Evolutionary conservation across 1,140 invertebrate genomes (phyloP), one percentile per base, ranked within the genome.

Genomic region (Plectus sambesii): DNA sequence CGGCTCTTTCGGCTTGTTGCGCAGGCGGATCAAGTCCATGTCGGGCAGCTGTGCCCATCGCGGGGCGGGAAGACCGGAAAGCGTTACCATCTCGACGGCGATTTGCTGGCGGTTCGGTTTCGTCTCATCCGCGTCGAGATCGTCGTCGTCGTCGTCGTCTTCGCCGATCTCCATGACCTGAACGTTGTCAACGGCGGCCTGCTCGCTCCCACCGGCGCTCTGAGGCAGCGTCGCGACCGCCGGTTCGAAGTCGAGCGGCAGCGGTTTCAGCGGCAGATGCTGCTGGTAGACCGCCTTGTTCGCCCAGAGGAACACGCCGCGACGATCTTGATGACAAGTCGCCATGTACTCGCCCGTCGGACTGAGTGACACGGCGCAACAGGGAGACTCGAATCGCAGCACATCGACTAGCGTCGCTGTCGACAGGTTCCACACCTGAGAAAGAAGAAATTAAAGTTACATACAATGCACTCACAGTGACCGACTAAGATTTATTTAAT

Each of bases 291-390:
- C 74, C 0, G 84, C 82, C 54, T 79, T 81, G 71, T 97, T 97
- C 0, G 82, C 80, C 92, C 92, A 99, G 6, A 97, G 72, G 64
- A 85, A 92, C 27, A 99, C 78, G 0, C 89, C 90, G 22, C 92
- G 64, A 63, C 88, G 79, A 51, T 84, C 82, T 1, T 84, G 78
- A 66, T 97, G 89, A 0, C 81, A 77, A 2, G 88, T 94, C 1
- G 82, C 87, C 26, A 99, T 69, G 66, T 81, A 88, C 64, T 93
- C 84, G 5, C 85, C 85, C 5, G 80, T 87, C 5, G 87, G 84
- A 0, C 88, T 94, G 75, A 97, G 83, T 23, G 79, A 76, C 17
- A 98, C 61, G 0, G 85, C 89, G 2, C 80, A 82, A 54, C 84
- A 86, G 0, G 85, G 78, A 23, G 79, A 75, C 47, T 82, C 77